Base-by-base conservation (phyloP, 2,888 invertebrate species). In the Prosopocoilus inquinatus region DNA sequence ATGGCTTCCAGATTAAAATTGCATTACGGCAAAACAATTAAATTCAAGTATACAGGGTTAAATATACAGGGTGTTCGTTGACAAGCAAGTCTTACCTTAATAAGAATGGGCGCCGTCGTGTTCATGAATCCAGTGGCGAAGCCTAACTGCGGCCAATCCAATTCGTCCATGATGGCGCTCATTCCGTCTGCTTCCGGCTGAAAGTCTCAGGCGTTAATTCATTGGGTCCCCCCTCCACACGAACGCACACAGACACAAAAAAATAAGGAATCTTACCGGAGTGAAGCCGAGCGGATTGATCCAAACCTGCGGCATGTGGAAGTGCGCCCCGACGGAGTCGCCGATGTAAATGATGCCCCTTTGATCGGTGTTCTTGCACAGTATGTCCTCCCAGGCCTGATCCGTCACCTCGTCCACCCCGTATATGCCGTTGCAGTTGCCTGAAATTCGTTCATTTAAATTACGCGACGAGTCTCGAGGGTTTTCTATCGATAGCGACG, bases 121-220 rank as follows among this genome's bases (percentile, higher is more conserved):
- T 72, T 71, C 57, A 61, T 65, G 55, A 65, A 72, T n/a, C 74
- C 81, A 60, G 80, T 80, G 4, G 69, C 70, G 50, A 74, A 74
- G 5, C 80, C 80, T 41, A 78, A 66, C 63, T 79, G 76, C 4
- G 81, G 81, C 80, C 80, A 81, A 61, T 81, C 80, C 9, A 80
- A 53, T 62, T 80, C 79, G 67, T 81, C 78, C 58, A 78, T 73
- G 32, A 79, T 38, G n/a, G 77, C 72, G 58, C 71, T 72, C 2
- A 72, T 71, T 11, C 75, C 59, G 56, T 75, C 70, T 52, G 75
- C 66, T 58, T 62, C 47, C 12, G 63, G 63, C 63, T 63, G 15
- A 51, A 58, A 56, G n/a, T 12, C 9, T 32, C n/a, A 11, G 38
- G 4, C 9, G 38, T 38, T 11, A 12, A 52, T 9, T 5, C 3